Percentiles rank a stretch among this genome's conserved stretches.
Evolutionary conservation across 2,113 vertebrate genomes (phyloP).

Genomic region (Colius striatus): DNA sequence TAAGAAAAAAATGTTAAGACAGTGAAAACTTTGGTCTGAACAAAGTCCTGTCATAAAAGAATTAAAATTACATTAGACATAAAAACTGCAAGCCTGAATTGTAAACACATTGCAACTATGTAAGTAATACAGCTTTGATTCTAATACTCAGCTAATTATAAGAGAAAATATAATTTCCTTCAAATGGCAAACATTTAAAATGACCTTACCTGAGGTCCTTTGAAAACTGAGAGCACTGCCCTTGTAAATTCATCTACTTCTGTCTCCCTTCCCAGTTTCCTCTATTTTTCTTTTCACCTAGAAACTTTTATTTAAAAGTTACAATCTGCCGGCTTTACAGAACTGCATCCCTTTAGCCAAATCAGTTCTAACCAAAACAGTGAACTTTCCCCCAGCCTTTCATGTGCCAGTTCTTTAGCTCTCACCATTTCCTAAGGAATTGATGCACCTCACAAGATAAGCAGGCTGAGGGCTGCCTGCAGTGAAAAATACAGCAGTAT

Average conservation of each 20-base stretch:
- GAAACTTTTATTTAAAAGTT: background rate
- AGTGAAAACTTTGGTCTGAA: conserved; percentile 70
- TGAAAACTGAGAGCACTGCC: background rate
- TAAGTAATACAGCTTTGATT: conserved; percentile 23
- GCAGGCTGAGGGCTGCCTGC: background rate
- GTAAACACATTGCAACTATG: conserved; percentile 6
- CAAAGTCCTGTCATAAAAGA: conserved; percentile 59
- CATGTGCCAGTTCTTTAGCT: background rate
- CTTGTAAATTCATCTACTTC: background rate
- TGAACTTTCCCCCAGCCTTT: background rate
- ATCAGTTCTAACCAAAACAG: background rate
- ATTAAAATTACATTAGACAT: conserved; percentile 51
- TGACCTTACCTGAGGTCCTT: background rate
- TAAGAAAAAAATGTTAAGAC: conserved; percentile 67
- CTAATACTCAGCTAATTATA: conserved; percentile 34
- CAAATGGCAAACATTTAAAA: background rate
- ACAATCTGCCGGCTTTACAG: background rate
- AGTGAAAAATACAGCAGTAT: background rate
- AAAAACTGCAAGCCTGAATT: background rate
- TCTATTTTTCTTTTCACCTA: background rate
- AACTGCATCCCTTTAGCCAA: background rate
- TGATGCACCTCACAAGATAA: background rate
- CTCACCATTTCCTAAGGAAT: background rate
- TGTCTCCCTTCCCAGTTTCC: background rate
- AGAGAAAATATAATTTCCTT: conserved; percentile 11